A percentile compares a stretch with the other conserved stretches of the same genome.
phyloP scores from a whole-genome alignment of 2,888 invertebrate genomes.

The Platycnemis pennipes region DNA sequence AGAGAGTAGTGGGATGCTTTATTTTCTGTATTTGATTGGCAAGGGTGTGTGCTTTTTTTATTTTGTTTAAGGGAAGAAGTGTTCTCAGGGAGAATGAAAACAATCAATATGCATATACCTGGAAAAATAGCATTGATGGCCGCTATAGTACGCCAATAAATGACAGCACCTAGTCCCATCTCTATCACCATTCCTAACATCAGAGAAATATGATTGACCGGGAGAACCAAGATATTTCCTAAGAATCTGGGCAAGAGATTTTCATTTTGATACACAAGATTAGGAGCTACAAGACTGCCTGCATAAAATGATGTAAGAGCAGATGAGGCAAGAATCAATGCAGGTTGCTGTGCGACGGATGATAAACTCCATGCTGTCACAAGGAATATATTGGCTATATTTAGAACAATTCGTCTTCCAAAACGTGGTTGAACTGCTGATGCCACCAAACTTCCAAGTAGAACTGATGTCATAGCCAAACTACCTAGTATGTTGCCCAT shows the following conservation, averaged over 20 bases:
- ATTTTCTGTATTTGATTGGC: not conserved
- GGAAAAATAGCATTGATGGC: conserved; percentile 31
- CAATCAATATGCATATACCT: not conserved
- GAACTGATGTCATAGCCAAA: conserved; percentile 23
- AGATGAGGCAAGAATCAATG: conserved; percentile 42
- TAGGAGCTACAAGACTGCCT: conserved; percentile 40
- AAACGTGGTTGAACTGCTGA: conserved; percentile 57
- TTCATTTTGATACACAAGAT: not conserved
- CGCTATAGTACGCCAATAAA: conserved; percentile 28
- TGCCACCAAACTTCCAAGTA: conserved; percentile 60
- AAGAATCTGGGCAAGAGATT: not conserved
- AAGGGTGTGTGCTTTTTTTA: not conserved
- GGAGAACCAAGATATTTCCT: not conserved
- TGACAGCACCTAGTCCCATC: not conserved
- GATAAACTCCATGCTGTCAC: conserved; percentile 47
- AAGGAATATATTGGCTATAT: conserved; percentile 48
- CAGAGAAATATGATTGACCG: conserved; percentile 15
- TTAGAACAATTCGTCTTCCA: conserved; percentile 34
- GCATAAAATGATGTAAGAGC: conserved; percentile 45
- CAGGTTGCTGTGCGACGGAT: conserved; percentile 47
- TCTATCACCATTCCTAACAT: conserved; percentile 11
- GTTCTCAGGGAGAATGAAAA: not conserved
- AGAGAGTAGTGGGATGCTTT: not conserved
- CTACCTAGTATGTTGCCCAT: conserved; percentile 21
- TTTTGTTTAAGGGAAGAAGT: not conserved